These are phyloP conservation scores for Dendrocincla tyrannina DNA, from an alignment of 2,797 vertebrate species.

Conservation along the genomic window DNA sequence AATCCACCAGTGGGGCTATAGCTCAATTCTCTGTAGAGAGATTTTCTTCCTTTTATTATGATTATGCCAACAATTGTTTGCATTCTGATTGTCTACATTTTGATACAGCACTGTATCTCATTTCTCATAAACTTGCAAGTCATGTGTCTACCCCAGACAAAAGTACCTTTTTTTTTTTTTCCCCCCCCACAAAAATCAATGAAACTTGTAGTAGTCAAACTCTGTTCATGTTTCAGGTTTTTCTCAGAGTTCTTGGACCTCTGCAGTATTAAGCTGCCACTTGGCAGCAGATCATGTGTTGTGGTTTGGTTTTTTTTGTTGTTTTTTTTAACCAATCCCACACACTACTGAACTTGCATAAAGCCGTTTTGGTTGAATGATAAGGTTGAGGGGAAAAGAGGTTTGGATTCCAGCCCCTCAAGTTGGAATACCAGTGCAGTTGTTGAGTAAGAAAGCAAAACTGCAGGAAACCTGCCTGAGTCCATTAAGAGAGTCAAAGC, in stretches of 20 bases:
- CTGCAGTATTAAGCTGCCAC: not conserved
- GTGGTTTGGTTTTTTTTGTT: not conserved
- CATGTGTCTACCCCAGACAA: not conserved
- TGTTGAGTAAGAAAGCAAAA: not conserved
- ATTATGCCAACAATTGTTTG: not conserved
- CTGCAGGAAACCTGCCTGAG: not conserved
- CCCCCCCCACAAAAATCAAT: not conserved
- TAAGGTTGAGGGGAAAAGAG: not conserved
- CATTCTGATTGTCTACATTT: not conserved
- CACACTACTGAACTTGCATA: not conserved
- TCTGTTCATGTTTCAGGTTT: not conserved
- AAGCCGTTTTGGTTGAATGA: not conserved
- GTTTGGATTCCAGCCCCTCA: not conserved
- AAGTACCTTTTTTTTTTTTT: not conserved
- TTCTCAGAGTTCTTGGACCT: not conserved
- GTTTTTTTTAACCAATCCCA: not conserved
- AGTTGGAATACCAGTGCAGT: not conserved
- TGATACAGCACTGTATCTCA: not conserved
- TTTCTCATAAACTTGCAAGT: not conserved
- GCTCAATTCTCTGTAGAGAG: not conserved
- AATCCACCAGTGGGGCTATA: not conserved
- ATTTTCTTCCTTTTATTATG: not conserved
- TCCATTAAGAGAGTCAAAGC: not conserved
- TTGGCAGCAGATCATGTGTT: not conserved
- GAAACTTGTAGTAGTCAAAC: not conserved